Conservation (phyloP, 1,140 invertebrate genomes). For the Microplitis mediator region DNA sequence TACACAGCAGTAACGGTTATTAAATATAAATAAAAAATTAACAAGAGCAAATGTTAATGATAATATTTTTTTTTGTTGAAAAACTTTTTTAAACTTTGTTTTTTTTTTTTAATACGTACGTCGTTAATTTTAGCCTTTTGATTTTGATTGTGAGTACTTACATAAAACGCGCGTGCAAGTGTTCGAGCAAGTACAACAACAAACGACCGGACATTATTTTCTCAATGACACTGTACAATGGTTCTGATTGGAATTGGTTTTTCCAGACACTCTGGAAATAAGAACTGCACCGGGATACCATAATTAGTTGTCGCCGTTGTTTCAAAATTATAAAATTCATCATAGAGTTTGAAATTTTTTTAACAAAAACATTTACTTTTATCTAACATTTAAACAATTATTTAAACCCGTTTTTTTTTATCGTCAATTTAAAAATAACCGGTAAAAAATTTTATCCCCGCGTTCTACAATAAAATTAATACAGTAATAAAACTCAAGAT, state of each 20-base stretch:
- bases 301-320: conserved; percentile 21
- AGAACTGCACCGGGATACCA: conserved; percentile 52
- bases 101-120: conserved; percentile 56
- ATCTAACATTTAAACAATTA: no score
- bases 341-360: no score
- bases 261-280: conserved; percentile 64
- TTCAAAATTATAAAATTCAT: no score
- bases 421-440: no score
- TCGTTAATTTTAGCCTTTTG: conserved; percentile 47
- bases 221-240: conserved; percentile 62
- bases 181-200: conserved; percentile 59
- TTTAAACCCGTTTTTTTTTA: no score
- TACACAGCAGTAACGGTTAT: conserved; percentile 4
- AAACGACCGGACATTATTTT: conserved; percentile 58
- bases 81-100: background rate
- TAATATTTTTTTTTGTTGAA: conserved; percentile 5
- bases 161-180: conserved; percentile 59
- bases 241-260: conserved; percentile 61
- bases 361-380: no score
- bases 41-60: background rate
- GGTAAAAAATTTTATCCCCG: no score
- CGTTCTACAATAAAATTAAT: no score
- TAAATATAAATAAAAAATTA: conserved; percentile 4
- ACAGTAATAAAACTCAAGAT: no score
- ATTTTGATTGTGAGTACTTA: conserved; percentile 56